These are phyloP conservation scores for Charina bottae DNA, from an alignment of 2,113 vertebrate genomes.

Conservation along the genomic window DNA sequence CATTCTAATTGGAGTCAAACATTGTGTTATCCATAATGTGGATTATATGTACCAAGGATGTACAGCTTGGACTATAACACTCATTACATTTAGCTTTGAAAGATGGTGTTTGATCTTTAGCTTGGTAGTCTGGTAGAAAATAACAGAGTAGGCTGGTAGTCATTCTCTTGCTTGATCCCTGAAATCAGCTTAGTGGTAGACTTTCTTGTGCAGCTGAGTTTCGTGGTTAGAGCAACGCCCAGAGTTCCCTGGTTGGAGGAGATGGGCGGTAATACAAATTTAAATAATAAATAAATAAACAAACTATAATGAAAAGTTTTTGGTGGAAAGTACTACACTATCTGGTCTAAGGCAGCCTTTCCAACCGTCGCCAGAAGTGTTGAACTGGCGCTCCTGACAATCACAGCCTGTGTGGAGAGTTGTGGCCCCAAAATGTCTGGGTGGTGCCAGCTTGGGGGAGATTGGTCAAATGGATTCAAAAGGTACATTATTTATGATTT, in stretches of 20 bases:
- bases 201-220: not conserved
- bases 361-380: not conserved
- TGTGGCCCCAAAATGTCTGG: not conserved
- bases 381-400: not conserved
- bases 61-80: not conserved
- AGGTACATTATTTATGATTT: not conserved
- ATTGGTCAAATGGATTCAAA: not conserved
- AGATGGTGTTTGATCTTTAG: not conserved
- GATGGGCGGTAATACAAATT: too few species aligned
- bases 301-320: not conserved
- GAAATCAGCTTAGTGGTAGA: conserved; percentile 7
- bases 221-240: not conserved
- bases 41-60: not conserved
- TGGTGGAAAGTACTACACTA: not conserved
- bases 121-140: not conserved
- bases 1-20: not conserved
- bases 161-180: not conserved
- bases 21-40: not conserved
- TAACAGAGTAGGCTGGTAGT: not conserved
- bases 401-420: not conserved
- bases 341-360: not conserved
- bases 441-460: not conserved
- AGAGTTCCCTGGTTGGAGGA: too few species aligned
- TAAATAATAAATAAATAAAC: too few species aligned
- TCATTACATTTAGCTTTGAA: not conserved